Conservation (phyloP, 2,888 invertebrate species). For the Isoperla grammatica region DNA sequence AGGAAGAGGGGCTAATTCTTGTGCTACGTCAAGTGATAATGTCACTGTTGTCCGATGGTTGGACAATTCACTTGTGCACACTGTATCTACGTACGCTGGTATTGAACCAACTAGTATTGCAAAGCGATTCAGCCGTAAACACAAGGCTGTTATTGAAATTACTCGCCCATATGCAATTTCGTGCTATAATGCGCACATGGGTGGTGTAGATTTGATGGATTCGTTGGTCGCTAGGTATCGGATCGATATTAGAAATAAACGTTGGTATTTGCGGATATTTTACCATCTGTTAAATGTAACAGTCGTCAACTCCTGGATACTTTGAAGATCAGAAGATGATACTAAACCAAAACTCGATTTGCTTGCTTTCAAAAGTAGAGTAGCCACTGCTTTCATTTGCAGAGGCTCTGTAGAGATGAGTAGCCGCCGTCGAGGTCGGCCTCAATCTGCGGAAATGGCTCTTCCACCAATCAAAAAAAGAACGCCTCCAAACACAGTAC, state of each 20-base stretch:
- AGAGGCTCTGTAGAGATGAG: not conserved
- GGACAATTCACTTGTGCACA: conserved; percentile 17
- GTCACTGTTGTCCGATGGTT: conserved; percentile 21
- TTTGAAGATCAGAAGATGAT: not conserved
- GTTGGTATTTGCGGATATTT: conserved; percentile 15
- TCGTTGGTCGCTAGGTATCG: conserved; percentile 12
- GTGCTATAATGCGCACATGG: conserved; percentile 18
- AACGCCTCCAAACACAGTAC: not conserved
- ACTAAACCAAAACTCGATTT: not conserved
- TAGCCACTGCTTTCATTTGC: conserved; percentile 13
- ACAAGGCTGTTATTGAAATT: not conserved
- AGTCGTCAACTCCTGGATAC: conserved; percentile 14
- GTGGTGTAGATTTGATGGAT: conserved; percentile 22
- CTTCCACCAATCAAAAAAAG: conserved; percentile 12
- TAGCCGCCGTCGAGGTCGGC: not conserved
- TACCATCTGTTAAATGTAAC: conserved; percentile 14
- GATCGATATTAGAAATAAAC: conserved; percentile 9
- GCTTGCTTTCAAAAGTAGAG: conserved; percentile 4
- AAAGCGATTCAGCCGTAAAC: conserved; percentile 3
- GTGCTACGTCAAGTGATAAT: not conserved
- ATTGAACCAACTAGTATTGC: not conserved
- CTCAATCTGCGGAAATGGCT: not conserved
- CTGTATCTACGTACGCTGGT: conserved; percentile 12
- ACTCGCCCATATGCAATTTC: conserved; percentile 2
- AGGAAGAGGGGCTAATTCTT: not conserved